A percentile compares a stretch with the other conserved stretches of the same genome.
phyloP scores from a whole-genome alignment of 2,797 vertebrate genomes.

The Garrulus glandarius region DNA sequence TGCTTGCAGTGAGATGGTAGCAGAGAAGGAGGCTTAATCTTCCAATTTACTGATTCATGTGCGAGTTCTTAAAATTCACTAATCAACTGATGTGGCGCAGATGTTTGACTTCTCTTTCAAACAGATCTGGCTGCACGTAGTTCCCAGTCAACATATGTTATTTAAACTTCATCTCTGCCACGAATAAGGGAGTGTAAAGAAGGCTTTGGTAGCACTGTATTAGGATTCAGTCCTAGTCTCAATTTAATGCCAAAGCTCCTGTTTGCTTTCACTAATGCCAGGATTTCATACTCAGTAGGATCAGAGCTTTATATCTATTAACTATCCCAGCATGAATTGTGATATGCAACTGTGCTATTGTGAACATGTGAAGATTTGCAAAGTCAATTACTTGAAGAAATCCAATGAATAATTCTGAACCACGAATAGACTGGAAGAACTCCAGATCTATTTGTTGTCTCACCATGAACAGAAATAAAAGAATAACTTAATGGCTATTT shows the following conservation, averaged over 20 bases:
- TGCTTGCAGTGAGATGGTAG: not conserved
- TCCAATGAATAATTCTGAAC: not conserved
- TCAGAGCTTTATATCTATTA: not conserved
- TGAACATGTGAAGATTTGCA: not conserved
- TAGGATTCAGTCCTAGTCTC: not conserved
- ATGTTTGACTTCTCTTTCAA: not conserved
- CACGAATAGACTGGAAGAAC: not conserved
- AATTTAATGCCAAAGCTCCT: not conserved
- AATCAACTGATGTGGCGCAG: not conserved
- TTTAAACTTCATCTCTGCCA: not conserved
- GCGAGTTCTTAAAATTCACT: not conserved
- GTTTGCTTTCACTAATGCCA: not conserved
- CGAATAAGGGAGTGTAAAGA: not conserved
- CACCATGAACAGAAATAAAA: constrained; percentile 4
- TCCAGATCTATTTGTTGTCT: constrained; percentile 15
- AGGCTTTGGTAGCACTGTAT: not conserved
- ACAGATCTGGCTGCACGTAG: not conserved
- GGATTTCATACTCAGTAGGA: not conserved
- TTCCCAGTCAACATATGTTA: not conserved
- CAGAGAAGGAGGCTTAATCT: not conserved
- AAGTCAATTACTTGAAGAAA: constrained; percentile 4
- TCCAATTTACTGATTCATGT: not conserved
- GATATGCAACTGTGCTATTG: constrained; percentile 14
- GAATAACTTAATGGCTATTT: not conserved
- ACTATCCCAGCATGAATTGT: not conserved